Evolutionary conservation across 2,797 vertebrate genomes (phyloP).

Genomic region (Fistularia commersonii): DNA sequence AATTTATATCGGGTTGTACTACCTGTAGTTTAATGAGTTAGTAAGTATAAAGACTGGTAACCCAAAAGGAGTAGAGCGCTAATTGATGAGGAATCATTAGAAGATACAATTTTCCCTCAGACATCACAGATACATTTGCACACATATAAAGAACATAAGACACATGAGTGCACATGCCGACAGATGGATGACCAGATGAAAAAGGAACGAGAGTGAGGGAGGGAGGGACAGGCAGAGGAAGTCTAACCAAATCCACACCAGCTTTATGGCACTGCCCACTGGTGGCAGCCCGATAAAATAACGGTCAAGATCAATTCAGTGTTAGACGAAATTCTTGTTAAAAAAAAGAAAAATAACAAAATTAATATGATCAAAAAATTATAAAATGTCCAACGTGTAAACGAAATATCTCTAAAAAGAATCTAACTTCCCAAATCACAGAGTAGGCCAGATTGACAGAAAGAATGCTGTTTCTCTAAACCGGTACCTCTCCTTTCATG

Average conservation of each 20-base stretch:
- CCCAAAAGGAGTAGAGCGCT: slow-evolving; percentile 1
- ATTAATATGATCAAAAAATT: not conserved
- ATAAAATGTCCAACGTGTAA: not conserved
- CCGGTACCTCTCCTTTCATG: slow-evolving; percentile 11
- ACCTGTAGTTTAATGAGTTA: not conserved
- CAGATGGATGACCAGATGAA: slow-evolving; percentile 21
- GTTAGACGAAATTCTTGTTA: no score
- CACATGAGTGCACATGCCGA: slow-evolving; percentile 17
- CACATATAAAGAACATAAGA: slow-evolving; percentile 22
- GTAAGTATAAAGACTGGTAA: not conserved
- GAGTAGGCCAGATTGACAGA: not conserved
- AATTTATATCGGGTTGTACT: slow-evolving; percentile 8
- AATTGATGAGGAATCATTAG: slow-evolving; percentile 19
- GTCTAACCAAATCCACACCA: slow-evolving; percentile 42
- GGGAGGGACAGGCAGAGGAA: slow-evolving; percentile 36
- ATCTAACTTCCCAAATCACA: no score
- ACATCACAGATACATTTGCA: slow-evolving; percentile 25
- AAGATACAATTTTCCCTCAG: slow-evolving; percentile 18
- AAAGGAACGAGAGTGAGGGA: slow-evolving; percentile 8
- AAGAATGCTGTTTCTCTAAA: not conserved
- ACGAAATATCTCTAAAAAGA: no score
- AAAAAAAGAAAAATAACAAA: not conserved
- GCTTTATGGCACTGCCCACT: slow-evolving; percentile 82
- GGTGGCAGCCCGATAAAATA: slow-evolving; percentile 77
- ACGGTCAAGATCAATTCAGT: slow-evolving; percentile 53